Base-by-base conservation (phyloP, 2,797 vertebrate genomes). In the Myotis daubentonii region DNA sequence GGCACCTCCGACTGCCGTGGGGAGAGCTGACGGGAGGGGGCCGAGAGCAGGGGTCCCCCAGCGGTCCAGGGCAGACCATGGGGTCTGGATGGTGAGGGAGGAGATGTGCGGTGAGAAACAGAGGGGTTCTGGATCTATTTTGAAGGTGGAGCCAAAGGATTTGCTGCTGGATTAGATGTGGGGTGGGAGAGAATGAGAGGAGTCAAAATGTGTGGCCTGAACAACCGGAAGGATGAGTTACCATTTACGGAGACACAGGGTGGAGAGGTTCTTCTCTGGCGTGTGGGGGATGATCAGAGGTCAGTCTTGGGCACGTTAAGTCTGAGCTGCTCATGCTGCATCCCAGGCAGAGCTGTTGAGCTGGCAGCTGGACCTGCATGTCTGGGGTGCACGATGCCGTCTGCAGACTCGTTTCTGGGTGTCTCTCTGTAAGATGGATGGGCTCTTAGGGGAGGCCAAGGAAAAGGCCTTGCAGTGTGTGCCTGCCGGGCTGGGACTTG, bases 381-480 rank as follows among this genome's bases (percentile, higher is more conserved):
- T 51, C 79, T 60, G 19, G 12, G 16, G 41, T n/a, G 8, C 10
- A 33, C 8, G 33, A 57, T 70, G 15, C 49, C 17, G 8, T 51
- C 10, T 9, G 72, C 41, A 41, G 23, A 30, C 36, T 30, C 19
- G 2, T 13, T 11, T 80, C 49, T 0, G 0, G 8, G 11, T 3
- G 11, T 86, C 76, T 66, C 60, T 30, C 51, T 6, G 2, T 60
- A 20, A 75, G 36, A 57, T 5, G 0, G 60, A 65, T 6, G 17
- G 38, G 15, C 9, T 53, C n/a, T 36, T 15, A 23, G 22, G n/a
- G 38, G 1, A 13, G 20, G 23, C 65, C 0, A 0, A 76, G 41
- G 41, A 66, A 82, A 49, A 66, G 30, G 38, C 38, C 17, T 22
- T 62, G 28, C 6, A 12, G 17, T 3, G 30, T 22, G 85, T 23